Base-by-base conservation (phyloP, 2,113 vertebrate species). In the Dolichotis patagonum region DNA sequence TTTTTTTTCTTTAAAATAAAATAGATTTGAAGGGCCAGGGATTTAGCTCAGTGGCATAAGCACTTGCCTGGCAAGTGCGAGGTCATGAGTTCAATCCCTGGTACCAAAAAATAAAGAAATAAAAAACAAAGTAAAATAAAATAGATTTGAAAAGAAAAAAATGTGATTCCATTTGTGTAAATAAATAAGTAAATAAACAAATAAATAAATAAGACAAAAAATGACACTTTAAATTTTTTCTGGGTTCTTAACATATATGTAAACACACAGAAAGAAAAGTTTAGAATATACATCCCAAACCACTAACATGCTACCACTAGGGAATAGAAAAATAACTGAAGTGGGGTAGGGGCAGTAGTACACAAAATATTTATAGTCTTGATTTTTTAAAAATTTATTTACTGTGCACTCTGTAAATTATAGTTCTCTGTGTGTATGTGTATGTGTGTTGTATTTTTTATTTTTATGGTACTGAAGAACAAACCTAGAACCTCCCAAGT, bases 291-390 rank as follows among this genome's bases (percentile, higher is more conserved):
- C 54, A 75, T 41, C 90, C 77, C n/a, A 92, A 90, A 92, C 26
- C 43, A 85, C 30, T 73, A 58, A 58, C 56, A 58, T 58, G 9
- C 52, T 78, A 73, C n/a, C 46, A 75, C 89, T 90, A 52, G 41
- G 63, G 46, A 95, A 89, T 58, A 93, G 0, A 92, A 69, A 95
- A 95, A 96, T 77, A 85, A 58, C 2, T 67, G 63, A 91, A 94
- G 91, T 69, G 14, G 41, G 73, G 41, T 73, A 7, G 10, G 17
- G n/a, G 16, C n/a, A 94, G 12, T 12, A 85, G 30, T 73, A 38
- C 41, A 89, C n/a, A 94, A 89, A 94, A 69, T 67, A 81, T 91
- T 52, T 71, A 85, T 12, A 43, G 54, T 78, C 49, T 88, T 95
- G 2, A 62, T 86, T 52, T 95, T 96, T 65, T 28, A n/a, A 10